A percentile compares a stretch with the other conserved stretches of the same genome.
Evolutionary conservation across 1,140 invertebrate species (phyloP).

Genomic region (Neomicropteryx cornuta): DNA sequence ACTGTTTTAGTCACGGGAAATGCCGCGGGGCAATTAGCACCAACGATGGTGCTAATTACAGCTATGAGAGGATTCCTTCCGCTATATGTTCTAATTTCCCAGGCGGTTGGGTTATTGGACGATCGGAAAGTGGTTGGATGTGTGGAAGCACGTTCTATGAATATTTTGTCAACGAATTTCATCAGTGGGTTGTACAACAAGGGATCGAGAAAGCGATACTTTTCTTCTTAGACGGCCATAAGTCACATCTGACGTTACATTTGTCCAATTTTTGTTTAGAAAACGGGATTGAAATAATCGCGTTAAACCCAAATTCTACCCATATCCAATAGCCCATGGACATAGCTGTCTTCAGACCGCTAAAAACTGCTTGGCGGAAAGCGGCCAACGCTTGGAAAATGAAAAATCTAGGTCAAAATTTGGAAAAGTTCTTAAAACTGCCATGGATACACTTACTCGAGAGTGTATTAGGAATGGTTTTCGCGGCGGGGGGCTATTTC

Average conservation of each 20-base stretch:
- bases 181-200: conserved; percentile 18
- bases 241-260: conserved; percentile 20
- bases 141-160: conserved; percentile 28
- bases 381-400: conserved; percentile 17
- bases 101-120: conserved; percentile 21
- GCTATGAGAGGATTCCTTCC: conserved; percentile 21
- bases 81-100: conserved; percentile 13
- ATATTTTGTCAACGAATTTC: conserved; percentile 23
- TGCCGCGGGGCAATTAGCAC: conserved; percentile 15
- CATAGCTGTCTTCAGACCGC: conserved; percentile 22
- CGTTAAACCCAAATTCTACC: conserved; percentile 28
- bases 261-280: conserved; percentile 12
- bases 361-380: conserved; percentile 22
- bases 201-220: conserved; percentile 20
- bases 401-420: no score
- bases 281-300: conserved; percentile 23
- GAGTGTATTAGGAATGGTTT: no score
- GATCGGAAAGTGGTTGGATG: conserved; percentile 33
- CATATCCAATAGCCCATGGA: conserved; percentile 29
- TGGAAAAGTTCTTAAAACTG: no score
- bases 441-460: no score
- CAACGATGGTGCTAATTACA: conserved; percentile 25
- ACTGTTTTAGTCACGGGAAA: no score
- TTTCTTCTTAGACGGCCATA: conserved; percentile 23
- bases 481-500: no score